A percentile compares a stretch with the other conserved stretches of the same genome.
phyloP scores from a whole-genome alignment of 2,797 vertebrate genomes.

The Ceryle rudis region DNA sequence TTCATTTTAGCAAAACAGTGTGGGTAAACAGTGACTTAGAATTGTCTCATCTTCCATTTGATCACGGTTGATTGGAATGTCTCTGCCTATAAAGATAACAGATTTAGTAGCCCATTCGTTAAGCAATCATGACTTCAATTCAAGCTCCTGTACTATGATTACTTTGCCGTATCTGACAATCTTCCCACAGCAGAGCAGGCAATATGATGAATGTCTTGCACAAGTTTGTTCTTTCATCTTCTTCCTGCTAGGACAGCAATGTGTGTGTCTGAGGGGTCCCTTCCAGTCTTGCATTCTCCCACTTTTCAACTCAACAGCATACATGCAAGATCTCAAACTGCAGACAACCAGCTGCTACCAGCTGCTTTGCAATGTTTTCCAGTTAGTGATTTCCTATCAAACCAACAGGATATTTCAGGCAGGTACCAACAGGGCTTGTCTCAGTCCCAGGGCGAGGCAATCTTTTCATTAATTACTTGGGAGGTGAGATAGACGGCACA shows the following conservation, averaged over 20 bases:
- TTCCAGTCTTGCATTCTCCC: not conserved
- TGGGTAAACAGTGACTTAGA: not conserved
- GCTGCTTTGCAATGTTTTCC: not conserved
- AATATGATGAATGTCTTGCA: not conserved
- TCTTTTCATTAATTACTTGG: not conserved
- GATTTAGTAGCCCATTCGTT: slow-evolving; percentile 13
- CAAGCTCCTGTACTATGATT: not conserved
- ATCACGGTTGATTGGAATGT: not conserved
- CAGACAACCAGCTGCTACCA: not conserved
- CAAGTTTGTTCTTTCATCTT: not conserved
- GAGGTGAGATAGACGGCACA: not conserved
- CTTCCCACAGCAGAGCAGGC: not conserved
- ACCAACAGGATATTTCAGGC: not conserved
- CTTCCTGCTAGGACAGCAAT: not conserved
- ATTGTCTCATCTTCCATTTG: not conserved
- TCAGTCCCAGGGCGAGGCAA: not conserved
- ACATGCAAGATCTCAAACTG: not conserved
- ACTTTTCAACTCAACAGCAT: not conserved
- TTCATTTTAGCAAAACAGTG: not conserved
- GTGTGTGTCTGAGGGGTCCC: not conserved
- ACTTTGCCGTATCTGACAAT: not conserved
- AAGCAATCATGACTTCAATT: not conserved
- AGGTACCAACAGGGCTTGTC: not conserved
- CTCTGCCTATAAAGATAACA: slow-evolving; percentile 20
- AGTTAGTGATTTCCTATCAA: slow-evolving; percentile 28